These are phyloP conservation scores for Gastrophysa polygoni DNA, from an alignment of 2,888 invertebrate species.

Conservation along the genomic window DNA sequence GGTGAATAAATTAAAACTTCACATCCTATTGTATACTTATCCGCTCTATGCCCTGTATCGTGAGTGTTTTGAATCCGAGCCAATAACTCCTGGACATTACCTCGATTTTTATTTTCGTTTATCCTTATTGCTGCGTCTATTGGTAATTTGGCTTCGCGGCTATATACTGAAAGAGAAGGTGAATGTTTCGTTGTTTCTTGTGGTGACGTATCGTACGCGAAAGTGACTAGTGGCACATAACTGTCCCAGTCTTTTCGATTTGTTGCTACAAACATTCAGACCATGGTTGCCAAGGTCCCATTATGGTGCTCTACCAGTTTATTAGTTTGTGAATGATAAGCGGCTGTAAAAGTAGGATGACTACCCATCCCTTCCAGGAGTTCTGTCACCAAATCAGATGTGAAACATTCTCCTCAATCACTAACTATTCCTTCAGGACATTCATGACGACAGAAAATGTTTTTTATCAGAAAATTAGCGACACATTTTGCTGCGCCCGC, in stretches of 20 bases:
- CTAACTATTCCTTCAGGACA: conserved; percentile 2
- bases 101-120: neutral
- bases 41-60: neutral
- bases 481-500: conserved; percentile 1
- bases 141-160: neutral
- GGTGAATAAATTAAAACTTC: neutral
- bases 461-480: neutral
- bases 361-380: neutral
- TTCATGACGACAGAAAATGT: neutral
- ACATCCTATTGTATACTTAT: neutral
- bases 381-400: neutral
- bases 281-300: neutral
- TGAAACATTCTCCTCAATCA: neutral
- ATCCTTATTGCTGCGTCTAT: neutral
- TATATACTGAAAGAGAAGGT: neutral
- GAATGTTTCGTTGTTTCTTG: neutral
- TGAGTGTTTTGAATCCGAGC: neutral
- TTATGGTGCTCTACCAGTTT: neutral
- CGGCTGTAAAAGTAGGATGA: neutral
- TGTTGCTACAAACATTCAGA: neutral
- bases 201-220: neutral
- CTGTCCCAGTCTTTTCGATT: neutral
- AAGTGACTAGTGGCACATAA: neutral
- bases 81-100: neutral
- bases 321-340: neutral